phyloP scores from a whole-genome alignment of 2,797 vertebrate species.

The Liparis tanakae region DNA sequence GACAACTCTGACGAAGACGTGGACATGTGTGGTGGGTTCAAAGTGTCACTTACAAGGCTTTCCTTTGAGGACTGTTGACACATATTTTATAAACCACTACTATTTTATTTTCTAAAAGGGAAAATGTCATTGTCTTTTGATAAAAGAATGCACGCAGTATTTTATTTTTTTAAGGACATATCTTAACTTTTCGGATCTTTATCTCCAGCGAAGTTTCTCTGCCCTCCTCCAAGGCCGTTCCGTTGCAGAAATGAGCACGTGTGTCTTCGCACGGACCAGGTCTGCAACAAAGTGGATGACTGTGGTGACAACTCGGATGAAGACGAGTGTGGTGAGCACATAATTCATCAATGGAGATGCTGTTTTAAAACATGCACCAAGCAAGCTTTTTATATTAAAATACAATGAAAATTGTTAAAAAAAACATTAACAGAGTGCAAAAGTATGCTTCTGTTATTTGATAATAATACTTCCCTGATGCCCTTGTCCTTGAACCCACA shows the following conservation, averaged over 20 bases:
- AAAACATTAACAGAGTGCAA: not conserved
- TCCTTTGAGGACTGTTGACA: constrained; percentile 32
- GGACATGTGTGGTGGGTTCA: constrained; percentile 92
- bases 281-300: constrained; percentile 94
- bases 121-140: constrained; percentile 15
- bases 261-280: constrained; percentile 90
- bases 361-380: constrained; percentile 3
- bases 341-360: not conserved
- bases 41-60: constrained; percentile 22
- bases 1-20: constrained; percentile 96
- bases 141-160: not conserved
- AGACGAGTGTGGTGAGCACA: constrained; percentile 90
- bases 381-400: not conserved
- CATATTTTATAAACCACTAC: constrained; percentile 52
- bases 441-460: constrained; percentile 30
- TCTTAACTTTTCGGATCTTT: constrained; percentile 27
- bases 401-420: not conserved
- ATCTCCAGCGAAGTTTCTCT: constrained; percentile 88
- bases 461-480: constrained; percentile 1
- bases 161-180: constrained; percentile 22
- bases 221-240: constrained; percentile 91
- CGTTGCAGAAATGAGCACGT: constrained; percentile 94
- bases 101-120: constrained; percentile 7
- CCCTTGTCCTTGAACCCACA: constrained; percentile 10
- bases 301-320: constrained; percentile 97